These are phyloP conservation scores for Drosophila fungiperda DNA, from an alignment of 2,888 invertebrate species.

Conservation along the genomic window DNA sequence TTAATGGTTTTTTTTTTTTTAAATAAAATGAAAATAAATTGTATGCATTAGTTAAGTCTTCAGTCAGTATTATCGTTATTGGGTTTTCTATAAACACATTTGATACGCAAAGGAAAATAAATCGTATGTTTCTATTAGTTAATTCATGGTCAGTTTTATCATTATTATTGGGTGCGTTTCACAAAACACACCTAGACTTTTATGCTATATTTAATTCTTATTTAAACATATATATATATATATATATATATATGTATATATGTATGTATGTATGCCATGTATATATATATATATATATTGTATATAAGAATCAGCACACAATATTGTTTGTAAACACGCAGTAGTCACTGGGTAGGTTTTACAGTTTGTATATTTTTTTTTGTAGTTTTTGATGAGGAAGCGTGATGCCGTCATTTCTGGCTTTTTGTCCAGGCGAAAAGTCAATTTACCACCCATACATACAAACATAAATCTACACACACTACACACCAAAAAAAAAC, in stretches of 20 bases:
- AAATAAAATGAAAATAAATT: not conserved
- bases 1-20: not conserved
- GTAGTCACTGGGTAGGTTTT: slow-evolving; percentile 69
- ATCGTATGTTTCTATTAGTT: not conserved
- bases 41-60: not conserved
- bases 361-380: slow-evolving; percentile 52
- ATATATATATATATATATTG: slow-evolving; percentile 4
- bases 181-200: slow-evolving; percentile 62
- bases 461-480: slow-evolving; percentile 17
- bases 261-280: slow-evolving; percentile 2
- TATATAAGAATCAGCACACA: slow-evolving; percentile 53
- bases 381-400: slow-evolving; percentile 55
- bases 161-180: slow-evolving; percentile 27
- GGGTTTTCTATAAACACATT: not conserved
- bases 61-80: not conserved
- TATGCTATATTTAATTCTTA: slow-evolving; percentile 8
- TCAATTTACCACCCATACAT: slow-evolving; percentile 66
- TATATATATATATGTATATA: slow-evolving; percentile 2
- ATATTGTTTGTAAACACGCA: slow-evolving; percentile 79
- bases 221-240: slow-evolving; percentile 16
- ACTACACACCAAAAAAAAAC: slow-evolving; percentile 24
- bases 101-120: not conserved
- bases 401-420: slow-evolving; percentile 77
- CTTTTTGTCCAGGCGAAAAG: slow-evolving; percentile 75
- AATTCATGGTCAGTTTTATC: slow-evolving; percentile 4